phyloP scores from a whole-genome alignment of 2,113 vertebrate species.

The Globicephala melas region DNA sequence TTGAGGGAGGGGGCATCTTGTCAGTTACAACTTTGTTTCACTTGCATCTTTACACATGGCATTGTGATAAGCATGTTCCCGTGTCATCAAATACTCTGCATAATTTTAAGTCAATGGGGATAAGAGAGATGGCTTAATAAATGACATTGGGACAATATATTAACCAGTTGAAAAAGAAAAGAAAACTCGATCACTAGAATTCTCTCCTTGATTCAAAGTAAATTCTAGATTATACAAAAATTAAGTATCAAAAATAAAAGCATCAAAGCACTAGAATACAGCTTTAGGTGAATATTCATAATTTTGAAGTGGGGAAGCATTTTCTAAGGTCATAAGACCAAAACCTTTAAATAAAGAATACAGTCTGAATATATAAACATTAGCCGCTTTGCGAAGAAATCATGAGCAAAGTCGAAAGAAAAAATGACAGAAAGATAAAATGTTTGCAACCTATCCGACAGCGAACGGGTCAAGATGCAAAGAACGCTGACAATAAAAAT shows the following conservation, averaged over 20 bases:
- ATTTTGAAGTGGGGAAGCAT: background rate
- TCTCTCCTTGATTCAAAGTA: background rate
- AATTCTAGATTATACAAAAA: background rate
- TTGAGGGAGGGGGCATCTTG: background rate
- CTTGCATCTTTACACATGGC: background rate
- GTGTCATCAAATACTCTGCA: background rate
- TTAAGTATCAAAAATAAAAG: background rate
- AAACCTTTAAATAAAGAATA: background rate
- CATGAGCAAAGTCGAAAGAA: background rate
- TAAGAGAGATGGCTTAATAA: background rate
- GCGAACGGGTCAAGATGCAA: background rate
- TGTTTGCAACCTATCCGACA: background rate
- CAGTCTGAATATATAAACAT: background rate
- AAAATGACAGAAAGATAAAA: background rate
- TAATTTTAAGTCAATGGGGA: background rate
- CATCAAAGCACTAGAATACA: background rate
- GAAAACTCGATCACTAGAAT: background rate
- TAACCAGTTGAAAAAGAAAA: background rate
- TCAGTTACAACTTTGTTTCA: background rate
- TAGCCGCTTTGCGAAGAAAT: background rate
- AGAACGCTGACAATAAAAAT: background rate
- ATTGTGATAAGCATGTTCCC: rapidly evolving
- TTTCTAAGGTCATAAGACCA: background rate
- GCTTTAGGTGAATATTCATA: background rate
- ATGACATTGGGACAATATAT: background rate